Conservation (phyloP, 1,140 invertebrate genomes). For the Drosophila tristis region DNA sequence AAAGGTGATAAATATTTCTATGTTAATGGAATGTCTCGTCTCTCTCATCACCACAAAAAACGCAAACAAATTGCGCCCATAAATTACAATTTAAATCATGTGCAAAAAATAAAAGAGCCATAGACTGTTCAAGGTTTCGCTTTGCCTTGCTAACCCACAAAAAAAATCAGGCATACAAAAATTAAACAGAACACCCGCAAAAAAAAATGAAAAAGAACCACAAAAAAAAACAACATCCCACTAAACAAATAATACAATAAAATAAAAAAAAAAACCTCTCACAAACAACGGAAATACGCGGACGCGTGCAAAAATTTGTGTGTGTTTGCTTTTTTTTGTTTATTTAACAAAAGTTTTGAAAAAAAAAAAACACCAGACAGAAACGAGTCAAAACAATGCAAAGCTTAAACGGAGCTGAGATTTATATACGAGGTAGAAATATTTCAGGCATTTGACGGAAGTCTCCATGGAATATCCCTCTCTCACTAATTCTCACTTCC, state of each 20-base stretch:
- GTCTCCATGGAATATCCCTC: conserved; percentile 12
- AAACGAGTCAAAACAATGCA: conserved; percentile 14
- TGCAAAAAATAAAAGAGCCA: conserved; percentile 30
- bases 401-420: conserved; percentile 25
- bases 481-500: conserved; percentile 23
- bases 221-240: conserved; percentile 29
- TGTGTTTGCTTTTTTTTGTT: conserved; percentile 39
- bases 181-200: conserved; percentile 67
- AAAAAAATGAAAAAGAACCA: conserved; percentile 18
- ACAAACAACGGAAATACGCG: conserved; percentile 48
- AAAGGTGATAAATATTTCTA: conserved; percentile 28
- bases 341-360: conserved; percentile 44
- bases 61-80: conserved; percentile 30
- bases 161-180: conserved; percentile 59
- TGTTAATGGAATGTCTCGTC: conserved; percentile 28
- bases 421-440: conserved; percentile 28
- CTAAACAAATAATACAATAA: conserved; percentile 44
- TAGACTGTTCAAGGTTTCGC: conserved; percentile 63
- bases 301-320: conserved; percentile 21
- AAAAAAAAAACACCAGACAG: conserved; percentile 15
- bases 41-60: conserved; percentile 19
- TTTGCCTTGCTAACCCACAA: conserved; percentile 74
- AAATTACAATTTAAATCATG: conserved; percentile 38
- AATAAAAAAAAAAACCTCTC: conserved; percentile 38
- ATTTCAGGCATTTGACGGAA: conserved; percentile 35